Evolutionary conservation across 2,888 invertebrate species (phyloP).

Genomic region (Drosophila flavopinicola): DNA sequence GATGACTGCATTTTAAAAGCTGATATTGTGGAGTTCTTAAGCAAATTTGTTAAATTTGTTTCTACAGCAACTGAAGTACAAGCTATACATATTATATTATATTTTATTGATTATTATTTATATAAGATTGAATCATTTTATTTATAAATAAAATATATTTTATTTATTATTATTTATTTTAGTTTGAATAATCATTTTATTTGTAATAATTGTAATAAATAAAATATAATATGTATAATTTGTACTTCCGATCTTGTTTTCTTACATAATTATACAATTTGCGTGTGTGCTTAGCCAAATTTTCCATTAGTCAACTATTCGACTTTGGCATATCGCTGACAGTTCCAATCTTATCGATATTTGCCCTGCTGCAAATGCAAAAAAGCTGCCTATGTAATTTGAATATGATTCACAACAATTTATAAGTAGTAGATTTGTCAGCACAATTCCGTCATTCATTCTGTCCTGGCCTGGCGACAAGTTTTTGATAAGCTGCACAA

Average conservation of each 20-base stretch:
- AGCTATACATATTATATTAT: no score
- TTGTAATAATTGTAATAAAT: no score
- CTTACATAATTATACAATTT: not conserved
- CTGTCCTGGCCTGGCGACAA: slow-evolving; percentile 21
- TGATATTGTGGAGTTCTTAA: no score
- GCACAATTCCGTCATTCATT: slow-evolving; percentile 31
- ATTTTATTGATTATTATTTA: no score
- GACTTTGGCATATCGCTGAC: slow-evolving; percentile 1
- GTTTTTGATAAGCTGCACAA: slow-evolving; percentile 29
- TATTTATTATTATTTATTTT: no score
- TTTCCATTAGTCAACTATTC: slow-evolving; percentile 25
- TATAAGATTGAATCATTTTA: not conserved
- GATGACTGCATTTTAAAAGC: no score
- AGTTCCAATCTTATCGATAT: slow-evolving; percentile 42
- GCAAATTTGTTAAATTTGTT: no score
- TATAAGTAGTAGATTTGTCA: slow-evolving; percentile 33
- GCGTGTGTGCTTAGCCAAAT: slow-evolving; percentile 13
- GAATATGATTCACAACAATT: slow-evolving; percentile 51
- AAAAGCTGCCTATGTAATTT: slow-evolving; percentile 32
- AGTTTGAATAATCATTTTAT: no score
- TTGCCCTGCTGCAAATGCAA: slow-evolving; percentile 8
- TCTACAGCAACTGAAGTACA: no score
- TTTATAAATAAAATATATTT: no score
- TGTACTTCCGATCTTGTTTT: not conserved
- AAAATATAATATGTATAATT: no score